Base-by-base conservation (phyloP, 53 echinoderm and acorn worm species). In the Actinopyga echinites region DNA sequence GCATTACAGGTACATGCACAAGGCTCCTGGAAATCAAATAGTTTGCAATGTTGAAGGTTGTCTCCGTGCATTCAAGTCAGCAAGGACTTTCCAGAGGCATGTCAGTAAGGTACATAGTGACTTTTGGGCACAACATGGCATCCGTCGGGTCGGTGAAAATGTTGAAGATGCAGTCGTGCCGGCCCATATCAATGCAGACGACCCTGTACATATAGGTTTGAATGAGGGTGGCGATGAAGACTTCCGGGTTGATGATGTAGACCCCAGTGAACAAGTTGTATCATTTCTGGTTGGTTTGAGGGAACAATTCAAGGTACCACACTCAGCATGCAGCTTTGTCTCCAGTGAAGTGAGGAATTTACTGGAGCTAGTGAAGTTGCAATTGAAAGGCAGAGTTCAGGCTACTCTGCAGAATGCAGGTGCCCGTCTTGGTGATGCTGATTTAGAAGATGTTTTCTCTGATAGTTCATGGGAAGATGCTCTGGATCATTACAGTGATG, bases 401-500 rank as follows among this genome's bases (percentile, higher is more conserved):
- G 25, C 54, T 77, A 24, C 25, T 77, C 25, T 77, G 56, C 77
- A 77, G 25, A 77, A 77, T 54, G 78, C 78, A 21, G 31, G 28
- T 55, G 56, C 28, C 25, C 24, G 55, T 77, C 78, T 25, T 53
- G 55, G 6, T 13, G 25, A 25, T 54, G 55, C 21, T 54, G 31
- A 52, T 77, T 30, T 77, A 21, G 56, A 77, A 12, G 78, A 77
- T 21, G 78, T 24, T 53, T 77, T 77, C 28, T 54, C 55, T 55
- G 56, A 77, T 54, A 24, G 78, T 21, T 77, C 31, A 54, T 77
- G 78, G 78, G 24, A 77, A 26, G 28, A 77, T 53, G 56, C 78
- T 24, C 25, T 77, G 21, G 78, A 77, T 77, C 25, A 77, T 54
- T 77, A 77, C 56, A 77, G 78, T 77, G 78, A 77, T 77, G 54